Percentiles rank a stretch among this genome's conserved stretches.
phyloP scores from a whole-genome alignment of 2,113 vertebrate species.

The Potamarius usumacintae region DNA sequence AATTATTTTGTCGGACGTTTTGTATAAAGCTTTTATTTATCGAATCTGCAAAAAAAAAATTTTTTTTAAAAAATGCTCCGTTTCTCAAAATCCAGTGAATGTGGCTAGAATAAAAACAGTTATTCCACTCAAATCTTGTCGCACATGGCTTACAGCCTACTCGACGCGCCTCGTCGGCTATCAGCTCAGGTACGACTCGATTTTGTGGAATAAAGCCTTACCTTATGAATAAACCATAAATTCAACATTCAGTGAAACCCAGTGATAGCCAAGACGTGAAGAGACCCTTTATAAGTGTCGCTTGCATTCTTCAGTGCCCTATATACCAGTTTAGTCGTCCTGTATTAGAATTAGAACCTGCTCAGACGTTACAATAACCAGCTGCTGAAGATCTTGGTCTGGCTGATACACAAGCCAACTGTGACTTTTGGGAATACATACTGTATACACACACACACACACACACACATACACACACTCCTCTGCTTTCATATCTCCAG shows the following conservation, averaged over 20 bases:
- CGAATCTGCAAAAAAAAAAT: too few relatives aligned
- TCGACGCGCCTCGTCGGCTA: too few relatives aligned
- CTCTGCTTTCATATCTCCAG: not conserved
- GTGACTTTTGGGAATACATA: not conserved
- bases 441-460: not conserved
- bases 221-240: not conserved
- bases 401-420: too few relatives aligned
- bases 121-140: too few relatives aligned
- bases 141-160: too few relatives aligned
- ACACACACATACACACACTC: not conserved
- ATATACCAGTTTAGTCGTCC: not conserved
- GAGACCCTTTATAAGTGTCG: not conserved
- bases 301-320: slow-evolving; percentile 2
- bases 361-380: not conserved
- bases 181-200: too few relatives aligned
- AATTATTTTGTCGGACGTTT: too few relatives aligned
- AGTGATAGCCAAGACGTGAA: not conserved
- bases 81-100: too few relatives aligned
- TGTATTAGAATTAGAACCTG: not conserved
- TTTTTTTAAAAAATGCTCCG: too few relatives aligned
- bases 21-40: too few relatives aligned
- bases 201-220: not conserved
- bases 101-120: too few relatives aligned
- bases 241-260: too few relatives aligned
- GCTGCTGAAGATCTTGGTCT: not conserved